Evolutionary conservation across 35 echinoderm and acorn worm genomes (phyloP), one percentile per base, ranked within the genome.

Genomic region (Stichopus chloronotus): DNA sequence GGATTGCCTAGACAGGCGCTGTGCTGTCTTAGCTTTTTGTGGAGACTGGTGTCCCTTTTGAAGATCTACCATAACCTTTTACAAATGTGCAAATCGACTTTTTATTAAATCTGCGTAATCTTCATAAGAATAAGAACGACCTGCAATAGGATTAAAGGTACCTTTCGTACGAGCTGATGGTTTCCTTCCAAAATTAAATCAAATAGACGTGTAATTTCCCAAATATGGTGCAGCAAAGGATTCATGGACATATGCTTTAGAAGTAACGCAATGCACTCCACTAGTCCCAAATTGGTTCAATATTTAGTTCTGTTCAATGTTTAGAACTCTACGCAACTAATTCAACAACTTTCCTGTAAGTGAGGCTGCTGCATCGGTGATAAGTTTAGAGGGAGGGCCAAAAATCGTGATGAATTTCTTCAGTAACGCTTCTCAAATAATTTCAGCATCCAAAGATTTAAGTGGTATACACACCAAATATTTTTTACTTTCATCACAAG

Each of bases 191-290:
- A 90, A 90, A 21, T 25, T 25, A 16, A 90, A 24, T 69, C 72
- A n/a, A 23, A 57, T 71, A 8, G 57, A 53, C 7, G 14, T 65
- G 58, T 90, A 69, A 69, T 90, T 53, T 8, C 87, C 87, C 59
- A 90, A 69, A 53, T 90, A 90, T 6, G 87, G 59, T n/a, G 87
- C 65, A 21, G 87, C 14, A 72, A 90, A 90, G 22, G 87, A 69
- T 25, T 90, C 72, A 72, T 90, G 72, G 8, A 25, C 87, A 90
- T 90, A 69, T 5, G 52, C 6, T 69, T 58, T 90, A 5, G 87
- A 23, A 52, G 59, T 25, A 16, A 90, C 63, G 16, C 24, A 90
- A 5, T 63, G 7, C 8, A 72, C 63, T 63, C 63, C 23, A 90
- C 72, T 63, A 25, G 58, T 63, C 22, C 87, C 87, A 25, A 90